These are phyloP conservation scores for Ambastaia sidthimunki DNA, from an alignment of 2,797 vertebrate genomes.

Conservation along the genomic window DNA sequence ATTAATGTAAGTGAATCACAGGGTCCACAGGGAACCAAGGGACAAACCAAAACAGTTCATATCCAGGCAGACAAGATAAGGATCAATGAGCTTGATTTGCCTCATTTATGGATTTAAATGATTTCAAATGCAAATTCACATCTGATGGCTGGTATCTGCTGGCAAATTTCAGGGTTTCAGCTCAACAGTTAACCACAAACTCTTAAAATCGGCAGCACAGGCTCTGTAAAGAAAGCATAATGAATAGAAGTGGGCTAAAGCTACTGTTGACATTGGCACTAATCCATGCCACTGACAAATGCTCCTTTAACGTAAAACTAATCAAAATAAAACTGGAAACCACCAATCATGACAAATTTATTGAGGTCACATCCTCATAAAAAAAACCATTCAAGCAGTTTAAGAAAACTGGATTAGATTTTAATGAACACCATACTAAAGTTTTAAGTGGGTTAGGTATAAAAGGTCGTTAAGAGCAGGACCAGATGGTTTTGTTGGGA, in stretches of 20 bases:
- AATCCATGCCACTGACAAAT: slow-evolving; percentile 10
- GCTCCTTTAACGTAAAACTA: background rate
- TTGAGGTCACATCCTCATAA: background rate
- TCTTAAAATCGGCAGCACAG: background rate
- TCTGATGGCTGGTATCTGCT: background rate
- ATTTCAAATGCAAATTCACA: background rate
- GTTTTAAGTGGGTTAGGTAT: background rate
- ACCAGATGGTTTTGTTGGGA: no score
- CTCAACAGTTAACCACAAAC: background rate
- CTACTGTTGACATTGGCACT: slow-evolving; percentile 24
- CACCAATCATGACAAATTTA: slow-evolving; percentile 13
- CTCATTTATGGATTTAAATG: background rate
- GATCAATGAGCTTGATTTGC: background rate
- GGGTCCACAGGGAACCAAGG: no score
- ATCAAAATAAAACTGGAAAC: slow-evolving; percentile 33
- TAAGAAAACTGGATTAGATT: background rate
- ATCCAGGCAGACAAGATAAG: background rate
- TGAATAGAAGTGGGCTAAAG: slow-evolving; percentile 28
- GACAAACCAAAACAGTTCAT: background rate
- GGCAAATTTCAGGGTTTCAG: background rate
- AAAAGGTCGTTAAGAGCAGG: background rate
- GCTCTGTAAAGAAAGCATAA: background rate
- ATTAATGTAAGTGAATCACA: no score
- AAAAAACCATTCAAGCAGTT: background rate
- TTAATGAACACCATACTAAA: background rate